A percentile compares a stretch with the other conserved stretches of the same genome.
These are phyloP conservation scores for Cepaea hortensis DNA, from an alignment of 2,888 invertebrate genomes.

Conservation along the genomic window DNA sequence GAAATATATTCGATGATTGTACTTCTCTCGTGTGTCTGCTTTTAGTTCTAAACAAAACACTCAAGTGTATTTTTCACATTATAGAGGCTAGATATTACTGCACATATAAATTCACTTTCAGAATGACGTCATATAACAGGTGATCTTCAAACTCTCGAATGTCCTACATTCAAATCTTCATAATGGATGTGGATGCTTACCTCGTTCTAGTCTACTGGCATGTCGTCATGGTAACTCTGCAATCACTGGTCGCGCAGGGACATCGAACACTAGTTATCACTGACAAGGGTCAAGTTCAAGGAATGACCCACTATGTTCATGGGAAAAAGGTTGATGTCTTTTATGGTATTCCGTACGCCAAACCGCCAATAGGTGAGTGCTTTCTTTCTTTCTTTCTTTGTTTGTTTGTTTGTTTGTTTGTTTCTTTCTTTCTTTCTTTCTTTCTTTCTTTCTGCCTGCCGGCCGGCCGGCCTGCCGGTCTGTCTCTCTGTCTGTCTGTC, in stretches of 20 bases:
- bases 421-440: neutral
- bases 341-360: conserved; percentile 75
- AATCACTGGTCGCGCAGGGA: conserved; percentile 12
- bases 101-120: no score
- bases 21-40: no score
- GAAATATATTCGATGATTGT: no score
- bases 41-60: no score
- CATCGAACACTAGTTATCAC: conserved; percentile 57
- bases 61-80: no score
- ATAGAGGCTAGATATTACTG: no score
- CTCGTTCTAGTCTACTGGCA: conserved; percentile 11
- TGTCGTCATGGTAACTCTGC: conserved; percentile 20
- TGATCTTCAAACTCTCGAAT: neutral
- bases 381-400: neutral
- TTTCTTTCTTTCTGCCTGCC: neutral
- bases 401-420: no score
- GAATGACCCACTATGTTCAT: conserved; percentile 55
- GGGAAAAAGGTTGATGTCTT: conserved; percentile 67
- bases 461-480: neutral
- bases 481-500: neutral
- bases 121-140: no score
- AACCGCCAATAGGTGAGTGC: conserved; percentile 81
- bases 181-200: conserved; percentile 16
- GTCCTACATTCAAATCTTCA: neutral
- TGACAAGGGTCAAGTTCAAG: conserved; percentile 64